Evolutionary conservation across 2,888 invertebrate genomes (phyloP).

Genomic region (Acrobasis consociella): DNA sequence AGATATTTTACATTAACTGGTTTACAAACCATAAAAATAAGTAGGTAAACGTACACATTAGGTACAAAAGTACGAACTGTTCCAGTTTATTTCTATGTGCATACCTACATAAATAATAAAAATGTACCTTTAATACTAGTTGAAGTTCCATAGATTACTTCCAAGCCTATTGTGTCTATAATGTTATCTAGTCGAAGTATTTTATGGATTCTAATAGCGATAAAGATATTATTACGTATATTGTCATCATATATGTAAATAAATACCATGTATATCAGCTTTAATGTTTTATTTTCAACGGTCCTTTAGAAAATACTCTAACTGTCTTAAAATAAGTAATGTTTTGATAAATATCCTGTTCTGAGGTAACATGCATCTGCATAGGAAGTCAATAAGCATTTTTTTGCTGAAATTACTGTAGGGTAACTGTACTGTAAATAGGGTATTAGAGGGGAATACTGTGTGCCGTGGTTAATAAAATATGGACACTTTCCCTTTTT

Average conservation of each 20-base stretch:
- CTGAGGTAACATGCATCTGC: too few species aligned
- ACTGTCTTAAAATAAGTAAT: background rate
- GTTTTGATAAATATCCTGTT: background rate
- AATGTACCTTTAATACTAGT: constrained; percentile 31
- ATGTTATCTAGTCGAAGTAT: constrained; percentile 46
- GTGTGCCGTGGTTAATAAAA: too few species aligned
- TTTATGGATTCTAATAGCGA: constrained; percentile 52
- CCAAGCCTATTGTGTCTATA: constrained; percentile 49
- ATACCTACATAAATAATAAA: constrained; percentile 29
- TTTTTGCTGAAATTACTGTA: too few species aligned
- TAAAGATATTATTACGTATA: constrained; percentile 47
- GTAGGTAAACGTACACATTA: constrained; percentile 33
- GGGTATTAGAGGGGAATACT: too few species aligned
- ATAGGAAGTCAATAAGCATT: too few species aligned
- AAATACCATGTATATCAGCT: constrained; percentile 69
- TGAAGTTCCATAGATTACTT: constrained; percentile 38
- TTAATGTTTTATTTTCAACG: constrained; percentile 45
- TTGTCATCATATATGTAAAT: constrained; percentile 65
- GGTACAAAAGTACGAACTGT: constrained; percentile 31
- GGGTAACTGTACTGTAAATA: too few species aligned
- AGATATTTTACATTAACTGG: constrained; percentile 48
- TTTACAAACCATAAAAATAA: constrained; percentile 40
- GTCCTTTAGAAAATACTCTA: background rate
- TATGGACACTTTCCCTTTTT: too few species aligned
- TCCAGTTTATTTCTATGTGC: constrained; percentile 29